These are phyloP conservation scores for Hyles euphorbiae DNA, from an alignment of 1,140 invertebrate species.

Conservation along the genomic window DNA sequence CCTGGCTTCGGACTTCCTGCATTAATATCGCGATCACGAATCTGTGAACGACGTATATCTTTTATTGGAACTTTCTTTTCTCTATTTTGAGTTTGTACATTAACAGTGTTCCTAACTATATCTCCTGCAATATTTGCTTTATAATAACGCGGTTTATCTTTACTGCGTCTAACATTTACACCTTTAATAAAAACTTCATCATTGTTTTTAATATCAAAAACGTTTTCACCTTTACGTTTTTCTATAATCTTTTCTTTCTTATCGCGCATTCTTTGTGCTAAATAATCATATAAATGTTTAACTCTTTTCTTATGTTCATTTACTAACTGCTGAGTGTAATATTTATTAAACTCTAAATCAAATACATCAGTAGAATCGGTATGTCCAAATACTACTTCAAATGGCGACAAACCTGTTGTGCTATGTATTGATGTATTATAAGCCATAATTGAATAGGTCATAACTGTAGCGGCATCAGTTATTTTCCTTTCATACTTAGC, in stretches of 20 bases:
- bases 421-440: conserved; percentile 34
- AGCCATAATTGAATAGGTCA: conserved; percentile 30
- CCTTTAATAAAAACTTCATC: conserved; percentile 18
- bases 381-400: conserved; percentile 37
- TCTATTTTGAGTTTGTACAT: conserved; percentile 40
- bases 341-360: conserved; percentile 20
- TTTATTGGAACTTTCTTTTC: conserved; percentile 33
- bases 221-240: conserved; percentile 11
- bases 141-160: conserved; percentile 19
- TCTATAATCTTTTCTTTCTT: conserved; percentile 14
- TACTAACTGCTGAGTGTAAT: conserved; percentile 29
- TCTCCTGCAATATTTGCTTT: conserved; percentile 14
- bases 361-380: conserved; percentile 23
- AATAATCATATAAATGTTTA: conserved; percentile 26
- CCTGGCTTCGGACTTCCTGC: conserved; percentile 13
- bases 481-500: conserved; percentile 22
- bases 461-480: conserved; percentile 13
- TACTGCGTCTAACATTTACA: conserved; percentile 15
- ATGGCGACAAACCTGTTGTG: conserved; percentile 25
- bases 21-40: conserved; percentile 1
- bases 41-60: conserved; percentile 11
- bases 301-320: conserved; percentile 30
- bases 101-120: conserved; percentile 10
- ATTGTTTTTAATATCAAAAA: conserved; percentile 8
- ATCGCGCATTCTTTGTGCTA: conserved; percentile 21